Evolutionary conservation across 2,113 vertebrate genomes (phyloP).

Genomic region (zebrafish (Danio rerio)): GRCz12tu NC_133177.1:33945001-33945500

Average conservation of each 20-base stretch:
- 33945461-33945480: no score
- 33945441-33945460: slow-evolving; percentile 26
- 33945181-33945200: not conserved
- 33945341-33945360: not conserved
- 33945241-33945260: not conserved
- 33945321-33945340: not conserved
- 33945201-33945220: not conserved
- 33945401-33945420: slow-evolving; percentile 66
- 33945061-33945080: not conserved
- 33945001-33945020: slow-evolving; percentile 57
- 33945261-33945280: not conserved
- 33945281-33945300: not conserved
- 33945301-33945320: not conserved
- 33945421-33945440: slow-evolving; percentile 34
- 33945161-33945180: not conserved
- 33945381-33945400: not conserved
- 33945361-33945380: not conserved
- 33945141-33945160: not conserved
- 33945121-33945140: not conserved
- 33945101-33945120: not conserved
- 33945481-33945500: slow-evolving; percentile 36
- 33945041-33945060: not conserved
- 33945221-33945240: not conserved
- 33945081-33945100: not conserved
- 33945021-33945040: slow-evolving; percentile 47